A percentile compares a stretch with the other conserved stretches of the same genome.
These are phyloP conservation scores for Sinosuthora webbiana DNA, from an alignment of 2,113 vertebrate species.

Conservation along the genomic window DNA sequence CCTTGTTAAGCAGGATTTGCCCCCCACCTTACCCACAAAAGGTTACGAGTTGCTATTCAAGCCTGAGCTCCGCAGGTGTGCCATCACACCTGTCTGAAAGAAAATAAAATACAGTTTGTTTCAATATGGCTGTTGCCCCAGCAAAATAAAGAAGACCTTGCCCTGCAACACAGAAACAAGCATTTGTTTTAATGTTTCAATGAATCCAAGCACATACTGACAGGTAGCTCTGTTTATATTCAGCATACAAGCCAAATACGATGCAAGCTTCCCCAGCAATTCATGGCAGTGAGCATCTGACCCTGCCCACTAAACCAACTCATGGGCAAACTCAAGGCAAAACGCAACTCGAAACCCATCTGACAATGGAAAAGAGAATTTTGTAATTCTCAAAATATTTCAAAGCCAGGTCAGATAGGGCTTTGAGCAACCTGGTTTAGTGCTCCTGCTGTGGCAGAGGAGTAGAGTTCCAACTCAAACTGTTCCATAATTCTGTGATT, in stretches of 20 bases:
- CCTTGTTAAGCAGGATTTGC: slow-evolving; percentile 80
- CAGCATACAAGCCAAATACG: neutral
- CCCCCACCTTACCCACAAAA: slow-evolving; percentile 55
- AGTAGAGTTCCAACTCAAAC: neutral
- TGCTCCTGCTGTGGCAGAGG: neutral
- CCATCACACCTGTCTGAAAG: slow-evolving; percentile 72
- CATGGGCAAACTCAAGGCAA: neutral
- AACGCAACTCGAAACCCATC: neutral
- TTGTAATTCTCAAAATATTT: neutral
- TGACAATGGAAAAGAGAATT: neutral
- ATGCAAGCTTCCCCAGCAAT: neutral
- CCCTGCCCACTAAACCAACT: neutral
- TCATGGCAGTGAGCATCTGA: neutral
- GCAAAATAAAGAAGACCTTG: slow-evolving; percentile 54
- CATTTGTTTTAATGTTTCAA: slow-evolving; percentile 55
- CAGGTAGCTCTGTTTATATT: neutral
- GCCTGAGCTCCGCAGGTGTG: slow-evolving; percentile 67
- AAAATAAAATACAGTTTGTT: slow-evolving; percentile 69
- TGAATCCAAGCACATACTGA: slow-evolving; percentile 49
- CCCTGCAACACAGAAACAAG: slow-evolving; percentile 28
- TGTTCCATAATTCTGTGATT: neutral
- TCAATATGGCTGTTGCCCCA: slow-evolving; percentile 38
- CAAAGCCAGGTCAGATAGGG: neutral
- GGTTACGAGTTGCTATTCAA: slow-evolving; percentile 41
- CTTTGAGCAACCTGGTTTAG: neutral